phyloP scores from a whole-genome alignment of 2,113 vertebrate species.

The Tetrax tetrax region DNA sequence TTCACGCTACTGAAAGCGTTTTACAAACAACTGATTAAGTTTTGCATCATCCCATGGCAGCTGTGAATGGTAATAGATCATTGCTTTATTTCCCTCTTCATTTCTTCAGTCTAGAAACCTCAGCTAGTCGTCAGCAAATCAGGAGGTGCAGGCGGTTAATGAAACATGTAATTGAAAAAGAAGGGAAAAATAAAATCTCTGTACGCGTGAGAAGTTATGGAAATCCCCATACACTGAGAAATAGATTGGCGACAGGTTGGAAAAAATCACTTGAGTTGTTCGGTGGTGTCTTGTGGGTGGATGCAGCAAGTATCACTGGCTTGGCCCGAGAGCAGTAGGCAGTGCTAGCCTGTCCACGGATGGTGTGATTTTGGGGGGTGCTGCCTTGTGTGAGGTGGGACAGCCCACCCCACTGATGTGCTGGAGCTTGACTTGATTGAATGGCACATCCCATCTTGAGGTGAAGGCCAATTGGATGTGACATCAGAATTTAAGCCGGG shows the following conservation, averaged over 20 bases:
- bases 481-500: not conserved
- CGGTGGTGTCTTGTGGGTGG: not conserved
- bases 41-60: not conserved
- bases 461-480: not conserved
- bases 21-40: not conserved
- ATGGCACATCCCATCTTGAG: not conserved
- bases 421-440: not conserved
- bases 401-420: not conserved
- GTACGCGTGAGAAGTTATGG: accelerated
- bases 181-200: not conserved
- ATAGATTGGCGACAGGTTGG: not conserved
- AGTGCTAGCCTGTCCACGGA: not conserved
- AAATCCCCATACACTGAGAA: not conserved
- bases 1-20: not conserved
- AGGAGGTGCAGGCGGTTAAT: not conserved
- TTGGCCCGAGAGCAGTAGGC: not conserved
- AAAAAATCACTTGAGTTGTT: not conserved
- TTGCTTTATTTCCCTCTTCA: not conserved
- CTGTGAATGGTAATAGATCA: not conserved
- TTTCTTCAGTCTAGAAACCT: not conserved
- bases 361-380: not conserved
- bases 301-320: not conserved
- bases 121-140: not conserved
- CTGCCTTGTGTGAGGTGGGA: not conserved
- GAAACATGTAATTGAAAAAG: conserved; percentile 20